phyloP scores from a whole-genome alignment of 2,113 vertebrate species.

The Pelecanoides urinatrix region DNA sequence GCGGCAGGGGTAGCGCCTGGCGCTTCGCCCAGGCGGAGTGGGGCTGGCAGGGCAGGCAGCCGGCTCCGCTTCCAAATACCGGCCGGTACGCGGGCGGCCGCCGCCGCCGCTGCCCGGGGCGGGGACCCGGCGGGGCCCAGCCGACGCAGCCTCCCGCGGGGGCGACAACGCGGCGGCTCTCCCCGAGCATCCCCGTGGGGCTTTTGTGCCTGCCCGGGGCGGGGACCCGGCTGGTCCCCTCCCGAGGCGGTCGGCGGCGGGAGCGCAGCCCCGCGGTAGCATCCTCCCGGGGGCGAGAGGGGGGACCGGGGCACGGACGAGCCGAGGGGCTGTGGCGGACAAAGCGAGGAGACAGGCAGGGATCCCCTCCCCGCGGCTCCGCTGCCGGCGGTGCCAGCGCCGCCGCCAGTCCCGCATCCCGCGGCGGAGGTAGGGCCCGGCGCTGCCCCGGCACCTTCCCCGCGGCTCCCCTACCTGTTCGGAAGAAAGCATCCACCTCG shows the following conservation, averaged over 20 bases:
- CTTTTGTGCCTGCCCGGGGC: neutral
- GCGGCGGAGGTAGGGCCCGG: neutral
- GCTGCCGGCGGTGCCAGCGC: neutral
- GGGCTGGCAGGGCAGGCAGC: neutral
- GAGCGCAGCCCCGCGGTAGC: neutral
- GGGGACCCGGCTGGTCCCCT: neutral
- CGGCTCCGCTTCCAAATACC: neutral
- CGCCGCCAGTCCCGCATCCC: conserved; percentile 18
- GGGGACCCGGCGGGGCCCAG: neutral
- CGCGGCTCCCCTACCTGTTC: too few relatives aligned
- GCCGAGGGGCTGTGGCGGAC: neutral
- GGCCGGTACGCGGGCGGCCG: neutral
- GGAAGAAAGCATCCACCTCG: too few relatives aligned
- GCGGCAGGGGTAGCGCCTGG: neutral
- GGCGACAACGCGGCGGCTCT: neutral
- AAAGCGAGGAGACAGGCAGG: neutral
- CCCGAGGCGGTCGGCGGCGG: neutral
- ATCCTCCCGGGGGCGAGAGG: neutral
- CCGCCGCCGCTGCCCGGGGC: neutral
- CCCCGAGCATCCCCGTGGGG: neutral
- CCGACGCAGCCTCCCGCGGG: neutral
- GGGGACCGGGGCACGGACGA: neutral
- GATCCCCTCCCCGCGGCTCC: neutral
- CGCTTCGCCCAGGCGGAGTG: neutral
- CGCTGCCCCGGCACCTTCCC: too few relatives aligned